A percentile compares a stretch with the other conserved stretches of the same genome.
Conservation (phyloP, 2,888 invertebrate species). For the Caenorhabditis doughertyi region DNA sequence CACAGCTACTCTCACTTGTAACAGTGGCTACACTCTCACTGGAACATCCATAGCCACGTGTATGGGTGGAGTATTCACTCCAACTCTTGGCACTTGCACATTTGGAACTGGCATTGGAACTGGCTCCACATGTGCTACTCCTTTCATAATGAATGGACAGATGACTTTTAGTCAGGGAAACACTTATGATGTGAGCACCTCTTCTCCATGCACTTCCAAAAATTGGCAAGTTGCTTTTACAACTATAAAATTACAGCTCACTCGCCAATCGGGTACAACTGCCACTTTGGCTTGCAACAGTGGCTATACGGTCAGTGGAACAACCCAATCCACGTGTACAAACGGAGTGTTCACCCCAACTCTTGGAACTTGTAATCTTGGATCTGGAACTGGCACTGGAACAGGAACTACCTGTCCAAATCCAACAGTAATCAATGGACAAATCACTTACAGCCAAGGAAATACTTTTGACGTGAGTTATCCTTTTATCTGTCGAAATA, state of each 20-base stretch:
- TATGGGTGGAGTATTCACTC: slow-evolving; percentile 59
- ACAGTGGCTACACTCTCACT: slow-evolving; percentile 60
- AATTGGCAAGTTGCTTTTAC: not conserved
- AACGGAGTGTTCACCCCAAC: slow-evolving; percentile 62
- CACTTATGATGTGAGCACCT: slow-evolving; percentile 40
- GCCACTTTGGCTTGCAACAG: slow-evolving; percentile 59
- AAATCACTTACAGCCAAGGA: slow-evolving; percentile 48
- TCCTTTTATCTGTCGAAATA: not conserved
- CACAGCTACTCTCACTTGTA: slow-evolving; percentile 72
- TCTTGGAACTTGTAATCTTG: slow-evolving; percentile 54
- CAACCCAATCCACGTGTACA: slow-evolving; percentile 31
- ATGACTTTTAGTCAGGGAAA: slow-evolving; percentile 54
- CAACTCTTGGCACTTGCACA: slow-evolving; percentile 61
- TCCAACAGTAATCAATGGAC: slow-evolving; percentile 37
- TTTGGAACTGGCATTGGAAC: slow-evolving; percentile 12
- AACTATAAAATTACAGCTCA: not conserved
- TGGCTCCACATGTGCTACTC: slow-evolving; percentile 35
- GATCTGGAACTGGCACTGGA: slow-evolving; percentile 6
- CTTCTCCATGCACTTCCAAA: too few relatives aligned
- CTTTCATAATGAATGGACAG: slow-evolving; percentile 43
- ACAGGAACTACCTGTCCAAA: slow-evolving; percentile 30
- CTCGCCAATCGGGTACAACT: not conserved
- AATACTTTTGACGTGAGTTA: slow-evolving; percentile 36
- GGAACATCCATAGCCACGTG: slow-evolving; percentile 42
- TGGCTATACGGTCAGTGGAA: slow-evolving; percentile 64